Evolutionary conservation across 2,113 vertebrate genomes (phyloP).

Genomic region (Bos javanicus): DNA sequence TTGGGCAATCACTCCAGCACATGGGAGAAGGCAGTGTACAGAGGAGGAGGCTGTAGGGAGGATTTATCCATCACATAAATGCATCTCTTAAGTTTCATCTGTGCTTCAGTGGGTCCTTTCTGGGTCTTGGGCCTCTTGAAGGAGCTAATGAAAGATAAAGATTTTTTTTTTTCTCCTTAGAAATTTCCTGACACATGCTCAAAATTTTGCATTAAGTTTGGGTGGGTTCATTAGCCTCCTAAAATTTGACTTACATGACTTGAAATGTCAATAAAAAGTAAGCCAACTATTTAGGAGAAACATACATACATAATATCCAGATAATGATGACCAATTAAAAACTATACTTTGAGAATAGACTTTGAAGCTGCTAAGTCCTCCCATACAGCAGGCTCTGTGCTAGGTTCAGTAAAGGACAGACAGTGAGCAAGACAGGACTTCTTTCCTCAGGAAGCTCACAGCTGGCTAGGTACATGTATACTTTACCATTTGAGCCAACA

Average conservation of each 20-base stretch:
- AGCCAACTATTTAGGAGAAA: not conserved
- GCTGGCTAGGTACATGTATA: not conserved
- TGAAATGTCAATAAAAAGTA: not conserved
- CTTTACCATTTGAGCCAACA: not conserved
- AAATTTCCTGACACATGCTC: not conserved
- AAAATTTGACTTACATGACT: not conserved
- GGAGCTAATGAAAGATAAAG: not conserved
- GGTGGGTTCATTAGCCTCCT: not conserved
- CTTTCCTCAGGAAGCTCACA: not conserved
- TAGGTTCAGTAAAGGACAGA: not conserved
- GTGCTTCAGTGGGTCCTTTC: not conserved
- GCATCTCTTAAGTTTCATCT: not conserved
- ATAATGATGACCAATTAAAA: not conserved
- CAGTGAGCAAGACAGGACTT: not conserved
- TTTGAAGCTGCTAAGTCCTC: not conserved
- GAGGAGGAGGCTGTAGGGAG: not conserved
- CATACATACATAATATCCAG: not conserved
- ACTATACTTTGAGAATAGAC: not conserved
- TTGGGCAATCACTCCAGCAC: not conserved
- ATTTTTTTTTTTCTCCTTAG: slow-evolving; percentile 17
- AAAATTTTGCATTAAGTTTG: not conserved
- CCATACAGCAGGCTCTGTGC: not conserved
- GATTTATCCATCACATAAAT: not conserved
- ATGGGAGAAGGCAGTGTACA: not conserved
- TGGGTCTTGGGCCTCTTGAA: not conserved